Base-by-base conservation (phyloP, 1,140 invertebrate species). In the Dendroctonus valens region DNA sequence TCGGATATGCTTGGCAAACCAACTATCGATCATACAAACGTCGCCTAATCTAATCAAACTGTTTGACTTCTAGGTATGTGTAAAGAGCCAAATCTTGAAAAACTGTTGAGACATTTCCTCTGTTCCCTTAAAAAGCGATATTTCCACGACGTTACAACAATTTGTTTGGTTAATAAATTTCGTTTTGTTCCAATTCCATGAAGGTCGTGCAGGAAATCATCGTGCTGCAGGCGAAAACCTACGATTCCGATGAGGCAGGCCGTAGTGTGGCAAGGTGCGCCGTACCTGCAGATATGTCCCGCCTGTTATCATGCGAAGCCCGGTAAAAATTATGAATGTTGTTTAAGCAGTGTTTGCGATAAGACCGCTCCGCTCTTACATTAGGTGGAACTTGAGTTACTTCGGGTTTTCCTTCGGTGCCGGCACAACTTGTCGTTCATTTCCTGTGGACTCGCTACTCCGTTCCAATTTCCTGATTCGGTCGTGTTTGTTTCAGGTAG, bases 361-460 rank as follows among this genome's bases (percentile, higher is more conserved):
- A 72, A 70, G 57, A 64, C 63, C 68, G 69, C 68, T 67, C 70
- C 72, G 72, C 72, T 72, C 72, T 73, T 73, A 69, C 68, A 60
- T 72, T 73, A 67, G 70, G 70, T 58, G 66, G 53, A 68, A 69
- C 63, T 49, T 52, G 42, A 62, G 52, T 54, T 41, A 65, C 15
- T 57, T 41, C 41, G 62, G 41, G 53, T 53, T 55, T 48, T 65
- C 41, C 49, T 65, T 55, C 15, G 26, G 37, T 15, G 55, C 14
- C 37, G 41, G 38, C 15, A 41, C 39, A 58, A 9, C 26, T 50
- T 58, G 14, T 41, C 11, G 6, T 41, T 12, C 7, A 57, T 58
- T 37, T 61, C 50, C 14, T 50, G 37, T 26, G 44, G n/a, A 7
- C 8, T 46, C 5, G 4, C 6, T n/a, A 60, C n/a, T 49, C 41